A percentile compares a stretch with the other conserved stretches of the same genome.
Conservation (phyloP, 2,888 invertebrate species). For the Trissolcus brochymenae region DNA sequence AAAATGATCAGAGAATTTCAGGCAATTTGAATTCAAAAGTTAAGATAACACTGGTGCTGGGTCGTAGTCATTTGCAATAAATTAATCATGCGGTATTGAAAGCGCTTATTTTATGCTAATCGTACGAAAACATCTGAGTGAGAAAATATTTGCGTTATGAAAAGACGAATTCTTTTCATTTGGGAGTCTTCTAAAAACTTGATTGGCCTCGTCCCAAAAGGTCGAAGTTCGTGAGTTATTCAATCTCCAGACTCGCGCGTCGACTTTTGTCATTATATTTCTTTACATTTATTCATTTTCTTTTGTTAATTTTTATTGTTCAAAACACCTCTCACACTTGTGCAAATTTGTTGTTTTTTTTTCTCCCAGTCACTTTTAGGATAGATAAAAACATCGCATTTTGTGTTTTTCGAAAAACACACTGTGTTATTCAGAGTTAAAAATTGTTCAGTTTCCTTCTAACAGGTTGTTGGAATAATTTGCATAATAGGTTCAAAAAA, state of each 20-base stretch:
- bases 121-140: constrained; percentile 10
- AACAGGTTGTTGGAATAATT: constrained; percentile 20
- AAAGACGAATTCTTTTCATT: constrained; percentile 34
- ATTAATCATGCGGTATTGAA: constrained; percentile 5
- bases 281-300: too few relatives aligned
- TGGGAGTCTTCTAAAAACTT: constrained; percentile 28
- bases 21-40: constrained; percentile 10
- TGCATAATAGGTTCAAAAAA: constrained; percentile 28
- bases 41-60: not conserved
- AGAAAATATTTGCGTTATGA: constrained; percentile 29
- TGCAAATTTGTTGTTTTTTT: too few relatives aligned
- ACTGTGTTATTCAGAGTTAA: not conserved
- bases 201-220: constrained; percentile 37
- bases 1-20: too few relatives aligned
- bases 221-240: constrained; percentile 37
- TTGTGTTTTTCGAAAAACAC: too few relatives aligned
- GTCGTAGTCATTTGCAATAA: constrained; percentile 10
- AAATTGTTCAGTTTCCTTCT: not conserved
- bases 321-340: too few relatives aligned
- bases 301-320: too few relatives aligned
- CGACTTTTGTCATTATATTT: too few relatives aligned
- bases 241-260: constrained; percentile 10
- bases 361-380: too few relatives aligned
- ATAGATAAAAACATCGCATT: too few relatives aligned
- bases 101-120: constrained; percentile 32